phyloP scores from a whole-genome alignment of 2,797 vertebrate species.

The Ciconia nigra region DNA sequence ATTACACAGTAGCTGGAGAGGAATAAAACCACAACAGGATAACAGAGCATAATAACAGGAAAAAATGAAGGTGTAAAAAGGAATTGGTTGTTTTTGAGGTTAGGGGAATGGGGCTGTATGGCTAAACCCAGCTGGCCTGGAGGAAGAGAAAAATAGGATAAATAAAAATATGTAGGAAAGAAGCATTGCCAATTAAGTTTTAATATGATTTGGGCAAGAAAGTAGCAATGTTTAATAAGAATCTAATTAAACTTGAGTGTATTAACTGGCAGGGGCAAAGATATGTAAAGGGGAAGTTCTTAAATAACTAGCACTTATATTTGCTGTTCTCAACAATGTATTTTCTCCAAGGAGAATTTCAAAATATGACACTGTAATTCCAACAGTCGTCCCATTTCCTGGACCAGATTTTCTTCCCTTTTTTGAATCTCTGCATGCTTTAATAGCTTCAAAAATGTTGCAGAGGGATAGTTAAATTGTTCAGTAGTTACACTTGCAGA shows the following conservation, averaged over 20 bases:
- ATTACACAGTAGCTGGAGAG: neutral
- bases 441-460: slow-evolving; percentile 18
- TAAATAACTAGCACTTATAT: slow-evolving; percentile 1
- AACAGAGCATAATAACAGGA: neutral
- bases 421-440: slow-evolving; percentile 19
- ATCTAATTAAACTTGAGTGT: slow-evolving; percentile 17
- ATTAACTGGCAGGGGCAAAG: neutral
- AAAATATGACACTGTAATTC: neutral
- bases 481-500: neutral
- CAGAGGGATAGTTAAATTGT: slow-evolving; percentile 1
- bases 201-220: slow-evolving; percentile 4
- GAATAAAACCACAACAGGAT: slow-evolving; percentile 14
- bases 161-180: slow-evolving; percentile 19
- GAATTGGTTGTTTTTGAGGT: neutral
- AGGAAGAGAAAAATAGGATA: slow-evolving; percentile 4
- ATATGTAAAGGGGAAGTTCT: neutral
- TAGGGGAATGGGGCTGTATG: neutral
- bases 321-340: neutral
- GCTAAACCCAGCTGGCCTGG: slow-evolving; percentile 1
- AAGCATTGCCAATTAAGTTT: slow-evolving; percentile 27
- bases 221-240: neutral
- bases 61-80: neutral
- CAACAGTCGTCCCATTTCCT: neutral
- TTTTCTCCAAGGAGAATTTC: slow-evolving; percentile 31
- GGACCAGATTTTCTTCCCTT: neutral